These are phyloP conservation scores for Chionoecetes opilio DNA, from an alignment of 1,140 invertebrate species.

Conservation along the genomic window DNA sequence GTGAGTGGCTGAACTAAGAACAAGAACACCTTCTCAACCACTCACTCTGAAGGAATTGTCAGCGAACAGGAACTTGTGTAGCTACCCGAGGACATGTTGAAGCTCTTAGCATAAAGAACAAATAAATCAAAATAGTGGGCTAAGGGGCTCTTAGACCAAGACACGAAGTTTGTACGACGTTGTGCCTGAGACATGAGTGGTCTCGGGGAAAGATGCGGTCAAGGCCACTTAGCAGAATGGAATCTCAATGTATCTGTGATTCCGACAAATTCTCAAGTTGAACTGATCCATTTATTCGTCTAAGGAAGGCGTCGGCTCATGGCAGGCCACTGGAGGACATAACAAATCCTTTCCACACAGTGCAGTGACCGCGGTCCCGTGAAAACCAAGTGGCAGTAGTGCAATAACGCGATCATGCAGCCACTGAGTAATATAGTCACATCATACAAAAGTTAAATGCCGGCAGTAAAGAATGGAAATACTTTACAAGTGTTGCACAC, in stretches of 20 bases:
- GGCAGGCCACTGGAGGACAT: neutral
- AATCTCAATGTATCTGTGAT: neutral
- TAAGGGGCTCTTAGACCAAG: neutral
- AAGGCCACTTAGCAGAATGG: neutral
- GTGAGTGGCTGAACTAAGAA: neutral
- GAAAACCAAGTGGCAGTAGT: neutral
- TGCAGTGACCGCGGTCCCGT: neutral
- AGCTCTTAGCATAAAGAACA: neutral
- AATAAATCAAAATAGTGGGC: no score
- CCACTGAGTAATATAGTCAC: neutral
- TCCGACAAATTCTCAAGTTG: neutral
- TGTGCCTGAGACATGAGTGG: neutral
- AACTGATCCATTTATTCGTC: neutral
- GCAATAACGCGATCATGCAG: neutral
- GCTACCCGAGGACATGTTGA: neutral
- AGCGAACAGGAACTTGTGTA: conserved; percentile 13
- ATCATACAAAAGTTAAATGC: neutral
- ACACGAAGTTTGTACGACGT: neutral
- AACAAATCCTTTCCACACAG: neutral
- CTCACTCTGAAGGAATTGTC: conserved; percentile 27
- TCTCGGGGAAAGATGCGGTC: neutral
- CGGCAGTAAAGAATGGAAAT: neutral
- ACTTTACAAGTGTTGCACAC: neutral
- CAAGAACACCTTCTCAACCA: neutral
- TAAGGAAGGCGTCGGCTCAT: neutral